phyloP scores from a whole-genome alignment of 1,140 invertebrate species.

The Samia ricini region DNA sequence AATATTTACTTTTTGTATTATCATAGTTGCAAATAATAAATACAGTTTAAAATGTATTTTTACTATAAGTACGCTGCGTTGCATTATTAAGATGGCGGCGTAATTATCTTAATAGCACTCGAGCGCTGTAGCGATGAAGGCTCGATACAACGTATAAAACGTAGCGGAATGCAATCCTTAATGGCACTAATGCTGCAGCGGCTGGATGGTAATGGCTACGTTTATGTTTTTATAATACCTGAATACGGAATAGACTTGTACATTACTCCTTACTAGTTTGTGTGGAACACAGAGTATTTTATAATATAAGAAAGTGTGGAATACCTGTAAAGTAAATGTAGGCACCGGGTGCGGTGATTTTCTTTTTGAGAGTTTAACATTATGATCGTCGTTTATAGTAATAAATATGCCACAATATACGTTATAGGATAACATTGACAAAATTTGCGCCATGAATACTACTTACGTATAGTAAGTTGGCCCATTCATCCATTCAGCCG shows the following conservation, averaged over 20 bases:
- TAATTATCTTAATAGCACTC: not conserved
- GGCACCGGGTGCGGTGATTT: not conserved
- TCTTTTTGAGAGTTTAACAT: not conserved
- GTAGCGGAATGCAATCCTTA: not conserved
- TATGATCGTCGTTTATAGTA: too few species aligned
- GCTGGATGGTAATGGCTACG: constrained; percentile 7
- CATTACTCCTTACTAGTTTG: too few species aligned
- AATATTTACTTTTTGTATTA: too few species aligned
- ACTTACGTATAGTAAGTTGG: too few species aligned
- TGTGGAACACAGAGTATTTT: too few species aligned
- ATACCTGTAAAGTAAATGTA: not conserved
- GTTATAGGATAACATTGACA: too few species aligned
- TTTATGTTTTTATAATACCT: not conserved
- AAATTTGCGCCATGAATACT: too few species aligned
- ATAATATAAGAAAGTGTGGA: too few species aligned
- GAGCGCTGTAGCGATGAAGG: constrained; percentile 1
- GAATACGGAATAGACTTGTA: too few species aligned
- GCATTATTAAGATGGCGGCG: not conserved
- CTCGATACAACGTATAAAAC: not conserved
- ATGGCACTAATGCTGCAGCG: constrained; percentile 9
- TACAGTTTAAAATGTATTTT: not conserved
- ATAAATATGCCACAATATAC: too few species aligned
- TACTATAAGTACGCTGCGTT: not conserved
- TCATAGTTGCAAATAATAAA: too few species aligned
- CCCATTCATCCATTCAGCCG: too few species aligned